Percentiles rank a stretch among this genome's conserved stretches.
These are phyloP conservation scores for Zaprionus vittiger DNA, from an alignment of 1,140 invertebrate species.

Conservation along the genomic window DNA sequence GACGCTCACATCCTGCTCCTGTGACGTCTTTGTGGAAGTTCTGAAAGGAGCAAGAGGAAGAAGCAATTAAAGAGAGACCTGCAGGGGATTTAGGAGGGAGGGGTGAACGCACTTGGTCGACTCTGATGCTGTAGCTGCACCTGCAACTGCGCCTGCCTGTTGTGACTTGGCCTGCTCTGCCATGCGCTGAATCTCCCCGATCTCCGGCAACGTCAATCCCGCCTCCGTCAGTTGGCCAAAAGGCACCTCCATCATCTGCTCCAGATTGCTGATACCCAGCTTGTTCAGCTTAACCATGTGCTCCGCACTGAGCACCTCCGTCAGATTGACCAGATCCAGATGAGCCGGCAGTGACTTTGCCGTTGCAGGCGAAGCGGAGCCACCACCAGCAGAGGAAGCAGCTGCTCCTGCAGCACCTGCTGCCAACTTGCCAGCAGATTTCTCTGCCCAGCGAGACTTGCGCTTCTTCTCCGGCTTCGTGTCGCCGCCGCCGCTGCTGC, in stretches of 20 bases:
- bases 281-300: conserved; percentile 86
- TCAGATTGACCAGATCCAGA: conserved; percentile 86
- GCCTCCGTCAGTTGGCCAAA: conserved; percentile 86
- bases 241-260: conserved; percentile 86
- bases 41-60: not conserved
- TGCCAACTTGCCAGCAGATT: conserved; percentile 28
- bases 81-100: too few relatives aligned
- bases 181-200: conserved; percentile 87
- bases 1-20: conserved; percentile 41
- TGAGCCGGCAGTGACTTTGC: conserved; percentile 67
- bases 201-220: conserved; percentile 86
- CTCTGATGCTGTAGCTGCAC: not conserved
- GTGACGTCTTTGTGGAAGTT: conserved; percentile 15
- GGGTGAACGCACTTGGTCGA: not conserved
- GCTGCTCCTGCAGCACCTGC: not conserved
- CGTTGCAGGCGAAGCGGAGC: not conserved
- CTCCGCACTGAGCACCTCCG: conserved; percentile 85
- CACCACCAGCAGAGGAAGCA: not conserved
- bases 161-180: conserved; percentile 72
- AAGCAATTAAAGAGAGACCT: not conserved
- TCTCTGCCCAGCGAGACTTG: conserved; percentile 87
- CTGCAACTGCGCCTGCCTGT: not conserved
- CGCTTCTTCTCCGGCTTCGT: conserved; percentile 85
- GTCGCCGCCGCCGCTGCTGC: conserved; percentile 9
- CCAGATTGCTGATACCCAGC: conserved; percentile 86